These are phyloP conservation scores for Halcyon leucocephala DNA, from an alignment of 2,797 vertebrate genomes.

Conservation along the genomic window DNA sequence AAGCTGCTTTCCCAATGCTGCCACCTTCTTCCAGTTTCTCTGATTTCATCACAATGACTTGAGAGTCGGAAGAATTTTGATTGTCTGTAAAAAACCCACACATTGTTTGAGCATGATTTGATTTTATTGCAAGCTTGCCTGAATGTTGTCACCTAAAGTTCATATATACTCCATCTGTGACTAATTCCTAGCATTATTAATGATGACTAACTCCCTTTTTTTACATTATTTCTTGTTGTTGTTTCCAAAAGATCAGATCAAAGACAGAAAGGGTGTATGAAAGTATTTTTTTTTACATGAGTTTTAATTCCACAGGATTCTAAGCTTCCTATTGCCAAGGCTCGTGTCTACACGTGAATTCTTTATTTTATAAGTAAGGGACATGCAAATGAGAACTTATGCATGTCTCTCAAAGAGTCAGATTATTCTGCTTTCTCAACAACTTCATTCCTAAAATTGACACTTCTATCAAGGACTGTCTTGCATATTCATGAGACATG, in stretches of 20 bases:
- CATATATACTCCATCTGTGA: background rate
- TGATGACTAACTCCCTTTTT: background rate
- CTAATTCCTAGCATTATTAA: background rate
- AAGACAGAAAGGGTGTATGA: background rate
- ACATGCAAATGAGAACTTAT: background rate
- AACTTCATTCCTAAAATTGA: background rate
- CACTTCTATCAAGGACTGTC: background rate
- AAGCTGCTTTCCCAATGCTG: background rate
- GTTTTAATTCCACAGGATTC: background rate
- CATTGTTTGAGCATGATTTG: background rate
- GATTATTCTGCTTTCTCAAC: background rate
- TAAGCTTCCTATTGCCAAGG: background rate
- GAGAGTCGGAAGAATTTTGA: background rate
- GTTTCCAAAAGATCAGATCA: background rate
- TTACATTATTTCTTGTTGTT: background rate
- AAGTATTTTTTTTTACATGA: background rate
- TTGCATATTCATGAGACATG: background rate
- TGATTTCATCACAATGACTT: constrained; percentile 35
- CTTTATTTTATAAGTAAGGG: background rate
- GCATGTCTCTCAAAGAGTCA: background rate
- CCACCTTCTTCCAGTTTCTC: background rate
- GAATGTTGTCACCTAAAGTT: background rate
- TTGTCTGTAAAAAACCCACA: background rate
- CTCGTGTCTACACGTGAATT: background rate
- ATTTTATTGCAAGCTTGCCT: background rate